Evolutionary conservation across 2,797 vertebrate species (phyloP).

Genomic region (Thripadectes ignobilis): DNA sequence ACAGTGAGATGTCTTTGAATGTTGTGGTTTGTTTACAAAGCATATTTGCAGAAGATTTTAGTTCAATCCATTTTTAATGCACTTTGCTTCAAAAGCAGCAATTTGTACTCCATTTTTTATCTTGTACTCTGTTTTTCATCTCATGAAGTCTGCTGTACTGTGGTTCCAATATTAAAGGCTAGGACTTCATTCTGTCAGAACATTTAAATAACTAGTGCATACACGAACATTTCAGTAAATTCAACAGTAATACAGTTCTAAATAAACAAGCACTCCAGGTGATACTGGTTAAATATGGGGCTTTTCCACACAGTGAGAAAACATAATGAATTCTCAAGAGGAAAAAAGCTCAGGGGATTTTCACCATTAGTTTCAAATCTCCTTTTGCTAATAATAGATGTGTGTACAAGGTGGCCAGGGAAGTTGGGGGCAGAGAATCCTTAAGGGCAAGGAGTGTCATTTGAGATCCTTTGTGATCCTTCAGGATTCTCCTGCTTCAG

Average conservation of each 20-base stretch:
- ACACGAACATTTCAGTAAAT: not conserved
- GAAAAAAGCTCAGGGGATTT: not conserved
- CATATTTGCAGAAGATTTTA: not conserved
- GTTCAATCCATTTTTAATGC: not conserved
- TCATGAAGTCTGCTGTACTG: not conserved
- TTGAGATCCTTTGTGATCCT: not conserved
- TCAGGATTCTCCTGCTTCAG: not conserved
- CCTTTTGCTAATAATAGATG: not conserved
- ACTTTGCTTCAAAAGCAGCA: not conserved
- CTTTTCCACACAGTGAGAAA: not conserved
- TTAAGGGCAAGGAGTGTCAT: not conserved
- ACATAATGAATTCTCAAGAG: not conserved
- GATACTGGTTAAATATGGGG: not conserved
- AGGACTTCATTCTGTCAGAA: not conserved
- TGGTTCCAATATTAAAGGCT: not conserved
- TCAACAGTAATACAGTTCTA: not conserved
- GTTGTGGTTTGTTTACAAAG: not conserved
- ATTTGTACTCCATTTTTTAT: not conserved
- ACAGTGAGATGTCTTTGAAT: not conserved
- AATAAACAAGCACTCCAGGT: not conserved
- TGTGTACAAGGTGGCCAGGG: not conserved
- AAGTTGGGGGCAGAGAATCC: not conserved
- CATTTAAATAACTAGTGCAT: not conserved
- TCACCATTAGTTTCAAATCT: not conserved
- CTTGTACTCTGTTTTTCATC: not conserved